Evolutionary conservation across 2,797 vertebrate genomes (phyloP).

Genomic region (Pelodytes ibericus): DNA sequence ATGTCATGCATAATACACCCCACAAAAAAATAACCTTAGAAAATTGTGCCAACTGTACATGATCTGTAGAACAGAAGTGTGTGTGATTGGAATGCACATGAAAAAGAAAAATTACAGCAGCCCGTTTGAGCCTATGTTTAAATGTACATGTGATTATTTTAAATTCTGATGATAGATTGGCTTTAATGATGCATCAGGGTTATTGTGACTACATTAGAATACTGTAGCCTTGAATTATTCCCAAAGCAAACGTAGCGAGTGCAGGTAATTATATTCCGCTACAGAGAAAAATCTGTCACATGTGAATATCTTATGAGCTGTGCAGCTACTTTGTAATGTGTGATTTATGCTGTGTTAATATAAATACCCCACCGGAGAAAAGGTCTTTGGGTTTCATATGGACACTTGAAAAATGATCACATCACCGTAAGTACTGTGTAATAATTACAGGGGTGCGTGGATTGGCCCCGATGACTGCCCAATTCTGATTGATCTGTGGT

Average conservation of each 20-base stretch:
- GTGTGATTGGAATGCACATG: background rate
- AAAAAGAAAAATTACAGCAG: background rate
- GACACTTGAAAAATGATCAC: conserved; percentile 57
- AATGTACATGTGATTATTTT: background rate
- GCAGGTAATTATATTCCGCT: background rate
- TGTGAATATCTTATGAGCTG: background rate
- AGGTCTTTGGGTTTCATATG: conserved; percentile 4
- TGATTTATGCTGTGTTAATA: conserved; percentile 14
- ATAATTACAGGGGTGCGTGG: conserved; percentile 35
- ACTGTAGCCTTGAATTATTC: background rate
- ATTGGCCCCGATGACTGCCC: conserved; percentile 19
- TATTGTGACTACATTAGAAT: background rate
- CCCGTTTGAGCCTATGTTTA: background rate
- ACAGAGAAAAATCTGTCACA: background rate
- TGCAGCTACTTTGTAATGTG: background rate
- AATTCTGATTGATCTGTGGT: conserved; percentile 34
- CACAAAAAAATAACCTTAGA: too few relatives aligned
- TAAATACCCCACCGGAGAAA: conserved; percentile 2
- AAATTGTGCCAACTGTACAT: too few relatives aligned
- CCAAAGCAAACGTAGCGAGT: background rate
- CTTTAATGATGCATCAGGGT: background rate
- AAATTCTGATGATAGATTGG: background rate
- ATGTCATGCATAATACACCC: too few relatives aligned
- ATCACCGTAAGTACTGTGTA: conserved; percentile 8
- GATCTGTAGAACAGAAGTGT: background rate